phyloP scores from a whole-genome alignment of 92 coral and sea anemone species.

The Hydrozoanthus gracilis region DNA sequence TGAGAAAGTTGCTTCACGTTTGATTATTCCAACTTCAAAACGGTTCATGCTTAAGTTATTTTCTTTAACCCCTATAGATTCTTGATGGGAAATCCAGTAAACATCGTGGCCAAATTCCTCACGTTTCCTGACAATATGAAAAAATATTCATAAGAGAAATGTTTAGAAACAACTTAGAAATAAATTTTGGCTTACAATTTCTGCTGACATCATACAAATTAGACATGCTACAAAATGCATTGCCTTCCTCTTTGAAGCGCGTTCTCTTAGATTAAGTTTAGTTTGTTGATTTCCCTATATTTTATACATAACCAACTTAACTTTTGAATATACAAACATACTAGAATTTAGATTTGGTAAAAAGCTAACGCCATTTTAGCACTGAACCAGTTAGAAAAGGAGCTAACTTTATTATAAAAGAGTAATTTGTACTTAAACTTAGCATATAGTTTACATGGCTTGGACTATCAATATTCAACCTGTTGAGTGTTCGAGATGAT shows the following conservation, averaged over 20 bases:
- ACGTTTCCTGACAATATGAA: not conserved
- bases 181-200: not conserved
- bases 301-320: slow-evolving; percentile 7
- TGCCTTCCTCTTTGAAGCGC: not conserved
- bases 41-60: slow-evolving; percentile 22
- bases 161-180: not conserved
- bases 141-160: not conserved
- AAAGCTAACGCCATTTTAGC: too few species aligned
- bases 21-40: not conserved
- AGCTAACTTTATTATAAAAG: not conserved
- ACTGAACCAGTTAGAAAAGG: not conserved
- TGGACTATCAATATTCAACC: slow-evolving; percentile 2
- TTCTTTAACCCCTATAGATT: slow-evolving; percentile 20
- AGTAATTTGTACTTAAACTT: not conserved
- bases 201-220: not conserved
- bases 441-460: not conserved
- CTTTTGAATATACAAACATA: not conserved
- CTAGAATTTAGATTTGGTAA: not conserved
- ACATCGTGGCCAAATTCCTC: not conserved
- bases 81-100: not conserved
- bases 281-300: not conserved
- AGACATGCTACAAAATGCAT: not conserved
- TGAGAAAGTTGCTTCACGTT: not conserved
- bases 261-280: not conserved
- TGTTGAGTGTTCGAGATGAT: slow-evolving; percentile 18